These are phyloP conservation scores for Eufriesea mexicana DNA, from an alignment of 1,140 invertebrate genomes.

Conservation along the genomic window DNA sequence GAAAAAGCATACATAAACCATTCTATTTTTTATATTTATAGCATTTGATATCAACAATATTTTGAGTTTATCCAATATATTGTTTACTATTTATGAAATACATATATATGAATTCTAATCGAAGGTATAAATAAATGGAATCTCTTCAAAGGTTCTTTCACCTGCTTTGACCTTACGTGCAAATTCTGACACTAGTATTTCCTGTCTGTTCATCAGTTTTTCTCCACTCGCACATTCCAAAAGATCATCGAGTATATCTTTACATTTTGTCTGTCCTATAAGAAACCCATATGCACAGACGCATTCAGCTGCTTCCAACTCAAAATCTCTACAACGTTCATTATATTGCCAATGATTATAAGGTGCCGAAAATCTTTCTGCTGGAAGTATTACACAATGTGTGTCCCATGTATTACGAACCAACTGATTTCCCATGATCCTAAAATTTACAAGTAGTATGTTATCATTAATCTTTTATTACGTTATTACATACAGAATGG, in stretches of 20 bases:
- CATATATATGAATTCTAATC: no score
- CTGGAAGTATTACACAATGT: accelerated
- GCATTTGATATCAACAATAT: background rate
- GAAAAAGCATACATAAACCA: background rate
- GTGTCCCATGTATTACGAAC: no score
- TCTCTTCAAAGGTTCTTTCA: slow-evolving; percentile 29
- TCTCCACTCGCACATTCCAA: slow-evolving; percentile 84
- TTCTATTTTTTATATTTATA: background rate
- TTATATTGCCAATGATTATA: slow-evolving; percentile 79
- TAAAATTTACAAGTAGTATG: background rate
- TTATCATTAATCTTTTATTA: background rate
- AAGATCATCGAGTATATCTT: slow-evolving; percentile 84
- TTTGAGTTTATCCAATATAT: background rate
- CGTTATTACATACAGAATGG: no score
- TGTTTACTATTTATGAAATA: background rate
- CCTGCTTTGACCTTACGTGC: slow-evolving; percentile 81
- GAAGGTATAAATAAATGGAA: background rate
- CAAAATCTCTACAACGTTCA: slow-evolving; percentile 85
- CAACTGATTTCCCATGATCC: background rate
- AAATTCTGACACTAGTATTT: slow-evolving; percentile 83
- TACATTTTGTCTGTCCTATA: slow-evolving; percentile 83
- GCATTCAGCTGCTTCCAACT: slow-evolving; percentile 87
- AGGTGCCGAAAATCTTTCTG: no score
- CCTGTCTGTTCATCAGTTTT: slow-evolving; percentile 83
- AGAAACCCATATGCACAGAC: slow-evolving; percentile 88